Base-by-base conservation (phyloP, 2,888 invertebrate species). In the Eucriotettix oculatus region DNA sequence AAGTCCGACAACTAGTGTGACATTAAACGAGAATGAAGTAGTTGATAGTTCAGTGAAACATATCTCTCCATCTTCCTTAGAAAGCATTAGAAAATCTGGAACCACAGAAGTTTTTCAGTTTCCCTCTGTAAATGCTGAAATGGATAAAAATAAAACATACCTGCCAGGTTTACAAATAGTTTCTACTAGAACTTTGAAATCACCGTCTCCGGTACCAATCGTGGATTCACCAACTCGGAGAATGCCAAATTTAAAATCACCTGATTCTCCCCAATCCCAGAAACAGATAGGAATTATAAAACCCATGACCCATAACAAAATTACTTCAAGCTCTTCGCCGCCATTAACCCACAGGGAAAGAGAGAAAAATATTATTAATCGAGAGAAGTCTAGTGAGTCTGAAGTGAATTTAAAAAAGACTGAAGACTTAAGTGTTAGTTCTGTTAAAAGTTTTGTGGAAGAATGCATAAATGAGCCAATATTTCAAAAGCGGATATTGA, bases 51-150 rank as follows among this genome's bases (percentile, higher is more conserved):
- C 56, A 54, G 57, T 42, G 55, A 77, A 76, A 64, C 71, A 69
- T 53, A 77, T 81, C 67, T 78, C 83, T 10, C 79, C 78, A 67
- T 73, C 76, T n/a, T 81, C 84, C 11, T 72, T 84, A 58, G 84
- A 84, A 69, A 80, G 83, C 67, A 85, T 86, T 68, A 78, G 83
- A 43, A 82, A 81, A 71, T 84, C 83, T 61, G 83, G 85, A n/a
- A 78, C 78, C 60, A 79, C 82, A 16, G 76, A 84, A 67, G 80
- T 83, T 63, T 86, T 79, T 69, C 76, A 77, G 61, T 83, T 74
- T 64, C 66, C 75, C 40, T 75, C 75, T 0, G 69, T 70, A 42
- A 60, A 56, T 59, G 14, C 59, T 42, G 17, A 55, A 12, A 60
- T 58, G 29, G 63, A 58, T 10, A 59, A 64, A 58, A 58, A 61